Percentiles rank a stretch among this genome's conserved stretches.
Conservation (phyloP, 2,797 vertebrate genomes). For the Protonibea diacanthus region DNA sequence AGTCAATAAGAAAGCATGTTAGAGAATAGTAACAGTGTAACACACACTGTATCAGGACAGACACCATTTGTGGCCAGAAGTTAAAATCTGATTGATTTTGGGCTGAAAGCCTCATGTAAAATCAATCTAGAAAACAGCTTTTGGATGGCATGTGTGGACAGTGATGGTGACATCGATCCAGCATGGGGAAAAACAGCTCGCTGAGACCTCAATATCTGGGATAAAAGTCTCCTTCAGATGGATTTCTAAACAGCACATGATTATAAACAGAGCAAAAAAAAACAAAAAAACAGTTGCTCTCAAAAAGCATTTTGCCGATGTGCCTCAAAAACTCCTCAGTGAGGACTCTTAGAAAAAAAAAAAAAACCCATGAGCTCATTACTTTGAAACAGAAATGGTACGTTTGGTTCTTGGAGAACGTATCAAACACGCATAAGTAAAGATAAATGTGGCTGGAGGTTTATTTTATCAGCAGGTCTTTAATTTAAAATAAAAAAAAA, state of each 20-base stretch:
- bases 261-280: conserved; percentile 26
- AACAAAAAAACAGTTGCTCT: neutral
- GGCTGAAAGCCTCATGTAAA: conserved; percentile 43
- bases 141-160: conserved; percentile 34
- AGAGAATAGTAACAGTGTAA: neutral
- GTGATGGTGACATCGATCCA: conserved; percentile 45
- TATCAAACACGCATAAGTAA: neutral
- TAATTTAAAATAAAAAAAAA: neutral
- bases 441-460: neutral
- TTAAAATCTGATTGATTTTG: conserved; percentile 55
- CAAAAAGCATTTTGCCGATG: conserved; percentile 9
- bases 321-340: conserved; percentile 1
- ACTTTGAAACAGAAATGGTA: neutral
- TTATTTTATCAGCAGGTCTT: neutral
- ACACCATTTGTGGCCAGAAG: conserved; percentile 34
- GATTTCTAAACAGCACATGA: conserved; percentile 40
- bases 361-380: neutral
- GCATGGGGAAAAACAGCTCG: conserved; percentile 16
- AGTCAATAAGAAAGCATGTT: conserved; percentile 3
- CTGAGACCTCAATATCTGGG: conserved; percentile 39
- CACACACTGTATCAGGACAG: conserved; percentile 6
- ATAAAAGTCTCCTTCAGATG: conserved; percentile 40
- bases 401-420: neutral
- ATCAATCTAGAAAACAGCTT: conserved; percentile 63
- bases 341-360: neutral